A percentile compares a stretch with the other conserved stretches of the same genome.
Conservation (phyloP, 2,888 invertebrate genomes). For the Ophion ventricosus region DNA sequence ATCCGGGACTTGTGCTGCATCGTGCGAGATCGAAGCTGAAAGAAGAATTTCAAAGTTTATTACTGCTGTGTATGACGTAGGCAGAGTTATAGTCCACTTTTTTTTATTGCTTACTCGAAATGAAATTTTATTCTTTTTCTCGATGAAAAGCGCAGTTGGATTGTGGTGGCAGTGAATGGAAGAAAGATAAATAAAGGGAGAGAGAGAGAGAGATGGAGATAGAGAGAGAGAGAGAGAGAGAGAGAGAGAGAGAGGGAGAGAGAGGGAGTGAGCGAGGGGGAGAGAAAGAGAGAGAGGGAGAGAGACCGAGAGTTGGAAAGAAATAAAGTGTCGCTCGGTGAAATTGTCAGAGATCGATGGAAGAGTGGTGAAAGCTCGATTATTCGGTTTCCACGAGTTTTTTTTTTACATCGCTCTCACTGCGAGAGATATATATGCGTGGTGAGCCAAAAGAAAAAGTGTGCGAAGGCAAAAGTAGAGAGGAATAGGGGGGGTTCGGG, state of each 20-base stretch:
- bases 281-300: neutral
- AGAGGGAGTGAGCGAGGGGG: too few species aligned
- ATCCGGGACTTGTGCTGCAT: constrained; percentile 2
- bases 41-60: constrained; percentile 9
- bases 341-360: constrained; percentile 62
- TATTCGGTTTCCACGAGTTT: constrained; percentile 48
- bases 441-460: constrained; percentile 32
- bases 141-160: constrained; percentile 15
- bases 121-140: neutral
- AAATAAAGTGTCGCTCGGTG: constrained; percentile 41
- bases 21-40: constrained; percentile 20
- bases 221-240: neutral
- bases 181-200: neutral
- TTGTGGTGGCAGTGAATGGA: constrained; percentile 1
- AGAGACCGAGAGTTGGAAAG: constrained; percentile 7
- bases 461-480: constrained; percentile 41
- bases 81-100: neutral
- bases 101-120: neutral
- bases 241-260: neutral
- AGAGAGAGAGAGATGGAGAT: too few species aligned
- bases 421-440: constrained; percentile 26
- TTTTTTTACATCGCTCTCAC: constrained; percentile 41
- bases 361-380: constrained; percentile 58
- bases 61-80: neutral
- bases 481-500: constrained; percentile 6